Percentiles rank a stretch among this genome's conserved stretches.
These are phyloP conservation scores for Drosophila asahinai DNA, from an alignment of 1,140 invertebrate genomes.

Conservation along the genomic window DNA sequence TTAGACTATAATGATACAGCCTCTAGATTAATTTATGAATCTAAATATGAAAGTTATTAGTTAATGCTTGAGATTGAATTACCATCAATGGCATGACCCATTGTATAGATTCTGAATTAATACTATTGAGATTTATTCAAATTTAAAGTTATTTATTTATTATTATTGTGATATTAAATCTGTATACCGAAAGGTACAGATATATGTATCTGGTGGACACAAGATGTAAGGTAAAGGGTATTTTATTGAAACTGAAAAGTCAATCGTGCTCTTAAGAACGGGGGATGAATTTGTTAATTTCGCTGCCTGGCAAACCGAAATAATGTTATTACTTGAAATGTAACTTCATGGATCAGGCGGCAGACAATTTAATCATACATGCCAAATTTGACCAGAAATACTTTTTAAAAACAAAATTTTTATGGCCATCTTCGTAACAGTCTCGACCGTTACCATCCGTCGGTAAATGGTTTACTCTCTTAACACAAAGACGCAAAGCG, in stretches of 20 bases:
- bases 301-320: slow-evolving; percentile 56
- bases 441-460: background rate
- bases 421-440: slow-evolving; percentile 5
- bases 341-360: slow-evolving; percentile 37
- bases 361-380: slow-evolving; percentile 56
- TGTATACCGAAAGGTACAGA: background rate
- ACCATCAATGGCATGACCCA: too few relatives aligned
- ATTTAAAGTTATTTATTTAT: background rate
- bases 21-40: background rate
- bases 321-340: slow-evolving; percentile 61
- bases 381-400: slow-evolving; percentile 37
- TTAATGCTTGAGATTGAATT: background rate
- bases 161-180: too few relatives aligned
- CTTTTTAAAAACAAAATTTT: slow-evolving; percentile 6
- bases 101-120: too few relatives aligned
- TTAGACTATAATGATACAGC: too few relatives aligned
- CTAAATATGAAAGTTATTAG: too few relatives aligned
- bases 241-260: background rate
- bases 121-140: too few relatives aligned
- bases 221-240: slow-evolving; percentile 18
- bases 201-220: slow-evolving; percentile 1
- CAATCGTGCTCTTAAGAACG: background rate
- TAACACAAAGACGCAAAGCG: too few relatives aligned
- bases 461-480: background rate
- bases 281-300: slow-evolving; percentile 70